phyloP scores from a whole-genome alignment of 1,140 invertebrate species.

The Bombus picipes region DNA sequence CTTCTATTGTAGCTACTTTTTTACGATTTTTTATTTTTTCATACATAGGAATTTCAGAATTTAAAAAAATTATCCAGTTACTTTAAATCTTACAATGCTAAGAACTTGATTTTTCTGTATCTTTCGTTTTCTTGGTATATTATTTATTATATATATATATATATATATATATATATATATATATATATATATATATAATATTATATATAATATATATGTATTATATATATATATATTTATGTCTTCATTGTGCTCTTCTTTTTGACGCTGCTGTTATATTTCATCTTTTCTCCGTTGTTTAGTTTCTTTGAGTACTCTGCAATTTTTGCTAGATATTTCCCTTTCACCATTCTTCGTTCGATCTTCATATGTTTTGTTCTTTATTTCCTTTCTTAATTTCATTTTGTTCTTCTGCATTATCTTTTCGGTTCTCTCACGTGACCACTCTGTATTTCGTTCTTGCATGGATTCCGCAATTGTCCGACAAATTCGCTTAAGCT shows the following conservation, averaged over 20 bases:
- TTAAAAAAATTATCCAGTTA: conserved; percentile 21
- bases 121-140: background rate
- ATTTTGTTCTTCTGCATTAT: background rate
- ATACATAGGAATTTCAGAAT: conserved; percentile 5
- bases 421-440: background rate
- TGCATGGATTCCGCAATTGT: conserved; percentile 29
- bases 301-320: background rate
- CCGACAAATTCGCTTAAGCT: conserved; percentile 34
- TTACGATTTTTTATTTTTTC: background rate
- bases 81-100: conserved; percentile 2
- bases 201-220: background rate
- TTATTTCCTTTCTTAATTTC: background rate
- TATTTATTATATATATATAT: background rate
- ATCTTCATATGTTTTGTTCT: background rate
- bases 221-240: background rate
- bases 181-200: background rate
- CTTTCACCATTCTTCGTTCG: background rate
- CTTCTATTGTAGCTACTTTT: conserved; percentile 24
- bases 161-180: background rate
- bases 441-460: conserved; percentile 1
- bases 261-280: background rate
- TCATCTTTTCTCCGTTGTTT: background rate
- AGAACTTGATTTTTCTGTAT: conserved; percentile 10
- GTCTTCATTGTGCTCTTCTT: background rate
- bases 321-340: background rate